Base-by-base conservation (phyloP, 2,113 vertebrate species). In the Phalacrocorax brasilianus region DNA sequence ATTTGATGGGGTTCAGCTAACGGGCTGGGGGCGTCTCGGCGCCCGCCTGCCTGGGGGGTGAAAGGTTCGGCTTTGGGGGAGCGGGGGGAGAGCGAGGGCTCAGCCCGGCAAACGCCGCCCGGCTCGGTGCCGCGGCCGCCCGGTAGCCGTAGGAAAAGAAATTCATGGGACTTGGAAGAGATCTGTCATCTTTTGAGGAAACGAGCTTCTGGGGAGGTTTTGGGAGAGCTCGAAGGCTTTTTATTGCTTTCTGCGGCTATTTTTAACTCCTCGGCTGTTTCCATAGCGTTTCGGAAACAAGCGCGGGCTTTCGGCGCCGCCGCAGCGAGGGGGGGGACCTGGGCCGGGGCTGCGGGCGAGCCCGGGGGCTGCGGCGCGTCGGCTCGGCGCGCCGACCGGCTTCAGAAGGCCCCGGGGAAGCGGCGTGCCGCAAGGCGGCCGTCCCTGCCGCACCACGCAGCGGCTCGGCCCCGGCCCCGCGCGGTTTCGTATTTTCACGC, bases 41-140 rank as follows among this genome's bases (percentile, higher is more conserved):
- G 3, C n/a, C 3, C 0, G 19, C 32, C 8, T 24, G 18, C 17
- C 19, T 16, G 15, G 22, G 35, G 44, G 6, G 2, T 38, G 18
- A 40, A 53, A 32, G n/a, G 45, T 50, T 27, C 24, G 1, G 9
- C 19, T 30, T 27, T 4, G 1, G 70, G 27, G 21, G 8, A 32
- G 27, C 23, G 13, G 65, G 66, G 20, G 66, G 11, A 12, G 44
- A 47, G 32, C 22, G 4, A 26, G 44, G 66, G 21, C 14, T 45
- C 40, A 11, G 42, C 63, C 14, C 5, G 1, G 45, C 45, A 18
- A 18, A n/a, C 11, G 4, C 44, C 66, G 8, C 63, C 65, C 44
- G 8, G 4, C 65, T 33, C 23, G 6, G 32, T 11, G 33, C 66
- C 12, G 23, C 23, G 24, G 67, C 33, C 10, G 68, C 65, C 56